Evolutionary conservation across 2,888 invertebrate genomes (phyloP).

Genomic region (Calameuta filiformis): DNA sequence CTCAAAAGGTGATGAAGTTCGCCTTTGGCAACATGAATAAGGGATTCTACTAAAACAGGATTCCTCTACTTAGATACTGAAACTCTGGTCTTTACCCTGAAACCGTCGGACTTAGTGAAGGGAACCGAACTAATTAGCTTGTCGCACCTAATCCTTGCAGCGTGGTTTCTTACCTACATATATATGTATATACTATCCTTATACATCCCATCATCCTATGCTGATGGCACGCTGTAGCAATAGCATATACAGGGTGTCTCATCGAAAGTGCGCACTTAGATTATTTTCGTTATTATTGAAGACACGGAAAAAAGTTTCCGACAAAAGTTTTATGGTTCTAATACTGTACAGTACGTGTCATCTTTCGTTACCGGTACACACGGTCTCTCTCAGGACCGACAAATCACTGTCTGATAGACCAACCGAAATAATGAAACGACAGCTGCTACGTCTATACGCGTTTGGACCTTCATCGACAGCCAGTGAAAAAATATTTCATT

Average conservation of each 20-base stretch:
- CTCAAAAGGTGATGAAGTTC: not conserved
- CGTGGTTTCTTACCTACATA: not conserved
- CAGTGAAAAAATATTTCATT: not conserved
- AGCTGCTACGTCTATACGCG: not conserved
- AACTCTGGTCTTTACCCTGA: not conserved
- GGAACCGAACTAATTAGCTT: constrained; percentile 23
- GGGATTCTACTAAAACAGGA: not conserved
- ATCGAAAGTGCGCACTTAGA: no score
- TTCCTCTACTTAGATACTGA: not conserved
- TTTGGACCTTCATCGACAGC: not conserved
- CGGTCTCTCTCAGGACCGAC: not conserved
- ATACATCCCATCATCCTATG: not conserved
- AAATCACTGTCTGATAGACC: not conserved
- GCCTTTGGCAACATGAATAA: not conserved
- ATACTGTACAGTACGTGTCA: not conserved
- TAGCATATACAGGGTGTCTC: not conserved
- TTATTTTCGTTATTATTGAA: no score
- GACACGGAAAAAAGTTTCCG: no score
- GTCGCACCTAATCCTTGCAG: not conserved
- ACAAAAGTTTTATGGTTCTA: no score
- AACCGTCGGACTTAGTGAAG: constrained; percentile 22
- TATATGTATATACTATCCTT: not conserved
- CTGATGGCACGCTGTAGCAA: not conserved
- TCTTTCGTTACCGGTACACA: not conserved
- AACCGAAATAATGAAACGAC: not conserved